These are phyloP conservation scores for Dromococcyx pavoninus DNA, from an alignment of 2,797 vertebrate species.

Conservation along the genomic window DNA sequence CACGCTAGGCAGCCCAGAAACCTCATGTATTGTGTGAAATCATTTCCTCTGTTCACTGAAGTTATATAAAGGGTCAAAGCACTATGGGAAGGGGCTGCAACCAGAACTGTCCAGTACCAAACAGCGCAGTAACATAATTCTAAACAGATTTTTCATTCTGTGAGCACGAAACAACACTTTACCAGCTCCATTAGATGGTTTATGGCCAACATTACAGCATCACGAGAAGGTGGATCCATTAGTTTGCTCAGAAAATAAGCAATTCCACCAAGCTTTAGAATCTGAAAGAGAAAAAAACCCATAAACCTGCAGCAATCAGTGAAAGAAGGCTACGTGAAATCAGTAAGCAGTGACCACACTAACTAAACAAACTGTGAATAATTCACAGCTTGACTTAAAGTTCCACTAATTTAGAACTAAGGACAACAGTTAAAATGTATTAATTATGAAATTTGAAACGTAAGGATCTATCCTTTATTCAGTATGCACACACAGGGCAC, in stretches of 20 bases:
- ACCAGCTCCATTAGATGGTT: conserved; percentile 93
- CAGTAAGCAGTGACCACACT: neutral
- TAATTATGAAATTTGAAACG: neutral
- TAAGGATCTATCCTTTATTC: neutral
- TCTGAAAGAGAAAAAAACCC: conserved; percentile 73
- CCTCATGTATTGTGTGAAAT: fast-evolving
- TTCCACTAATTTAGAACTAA: neutral
- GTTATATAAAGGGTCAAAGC: neutral
- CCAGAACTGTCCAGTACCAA: neutral
- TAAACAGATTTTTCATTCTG: neutral
- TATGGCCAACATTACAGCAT: conserved; percentile 87
- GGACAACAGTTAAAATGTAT: neutral
- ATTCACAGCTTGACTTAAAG: neutral
- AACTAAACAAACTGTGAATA: neutral
- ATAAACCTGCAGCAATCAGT: neutral
- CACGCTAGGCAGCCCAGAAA: neutral
- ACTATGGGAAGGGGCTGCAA: fast-evolving
- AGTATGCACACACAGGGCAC: neutral
- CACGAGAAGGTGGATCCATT: conserved; percentile 88
- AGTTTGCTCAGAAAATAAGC: conserved; percentile 88
- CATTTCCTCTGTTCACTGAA: neutral
- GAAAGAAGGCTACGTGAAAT: neutral
- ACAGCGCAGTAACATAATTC: fast-evolving
- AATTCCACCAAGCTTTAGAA: conserved; percentile 91
- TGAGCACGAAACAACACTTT: neutral